Percentiles rank a stretch among this genome's conserved stretches.
phyloP scores from a whole-genome alignment of 2,113 vertebrate species.

The Coreoperca whiteheadi region DNA sequence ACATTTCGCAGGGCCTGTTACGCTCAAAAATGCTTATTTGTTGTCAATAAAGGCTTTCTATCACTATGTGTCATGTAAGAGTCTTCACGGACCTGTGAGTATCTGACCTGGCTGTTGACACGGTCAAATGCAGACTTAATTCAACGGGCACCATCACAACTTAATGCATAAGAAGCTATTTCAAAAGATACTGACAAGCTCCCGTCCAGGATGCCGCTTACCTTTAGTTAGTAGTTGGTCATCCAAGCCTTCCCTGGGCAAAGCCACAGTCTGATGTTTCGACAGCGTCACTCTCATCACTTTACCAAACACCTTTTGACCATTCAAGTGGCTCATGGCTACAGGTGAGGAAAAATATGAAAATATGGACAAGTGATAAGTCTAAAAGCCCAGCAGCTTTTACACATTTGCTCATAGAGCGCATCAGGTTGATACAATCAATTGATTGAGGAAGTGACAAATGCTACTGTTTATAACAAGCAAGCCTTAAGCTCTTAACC shows the following conservation, averaged over 20 bases:
- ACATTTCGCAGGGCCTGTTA: too few relatives aligned
- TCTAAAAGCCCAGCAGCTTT: not conserved
- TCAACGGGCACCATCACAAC: not conserved
- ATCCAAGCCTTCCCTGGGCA: slow-evolving; percentile 97
- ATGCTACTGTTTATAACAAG: not conserved
- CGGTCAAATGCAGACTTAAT: not conserved
- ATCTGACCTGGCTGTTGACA: not conserved
- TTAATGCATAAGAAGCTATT: not conserved
- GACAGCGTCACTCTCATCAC: slow-evolving; percentile 98
- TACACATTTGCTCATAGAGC: not conserved
- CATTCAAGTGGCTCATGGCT: slow-evolving; percentile 99
- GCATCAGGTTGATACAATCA: not conserved
- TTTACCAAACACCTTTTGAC: slow-evolving; percentile 99
- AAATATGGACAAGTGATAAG: not conserved
- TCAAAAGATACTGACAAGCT: not conserved
- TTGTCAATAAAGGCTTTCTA: not conserved
- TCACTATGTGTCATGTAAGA: not conserved
- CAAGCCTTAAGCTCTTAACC: not conserved
- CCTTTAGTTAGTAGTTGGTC: slow-evolving; percentile 96
- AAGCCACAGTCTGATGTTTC: slow-evolving; percentile 96
- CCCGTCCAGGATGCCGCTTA: slow-evolving; percentile 11
- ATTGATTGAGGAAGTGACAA: not conserved
- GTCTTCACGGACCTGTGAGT: not conserved
- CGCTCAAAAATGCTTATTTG: too few relatives aligned
- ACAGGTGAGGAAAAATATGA: not conserved